Percentiles rank a stretch among this genome's conserved stretches.
Conservation (phyloP, 2,888 invertebrate genomes). For the Anthoptus insignis region DNA sequence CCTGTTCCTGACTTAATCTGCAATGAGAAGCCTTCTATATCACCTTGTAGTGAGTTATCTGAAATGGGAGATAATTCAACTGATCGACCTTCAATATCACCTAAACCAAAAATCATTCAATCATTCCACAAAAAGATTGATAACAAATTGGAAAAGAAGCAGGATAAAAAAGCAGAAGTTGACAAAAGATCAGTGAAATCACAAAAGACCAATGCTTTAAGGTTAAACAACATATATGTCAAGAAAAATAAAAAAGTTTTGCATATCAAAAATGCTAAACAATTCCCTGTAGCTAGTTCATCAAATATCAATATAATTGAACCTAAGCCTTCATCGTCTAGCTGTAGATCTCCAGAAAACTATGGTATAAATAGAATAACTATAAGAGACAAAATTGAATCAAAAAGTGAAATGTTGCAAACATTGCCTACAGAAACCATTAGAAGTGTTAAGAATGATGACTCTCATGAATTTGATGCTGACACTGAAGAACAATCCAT, state of each 20-base stretch:
- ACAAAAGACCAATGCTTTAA: slow-evolving; percentile 62
- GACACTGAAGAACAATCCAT: slow-evolving; percentile 75
- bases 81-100: slow-evolving; percentile 64
- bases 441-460: slow-evolving; percentile 54
- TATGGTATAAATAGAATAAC: slow-evolving; percentile 69
- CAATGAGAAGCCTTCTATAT: slow-evolving; percentile 83
- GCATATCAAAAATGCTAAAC: slow-evolving; percentile 76
- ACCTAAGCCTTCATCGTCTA: slow-evolving; percentile 66
- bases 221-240: slow-evolving; percentile 77
- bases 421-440: slow-evolving; percentile 71
- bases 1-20: slow-evolving; percentile 82
- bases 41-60: slow-evolving; percentile 81
- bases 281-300: slow-evolving; percentile 45
- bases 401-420: slow-evolving; percentile 58
- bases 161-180: slow-evolving; percentile 45
- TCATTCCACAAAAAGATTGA: slow-evolving; percentile 52
- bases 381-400: slow-evolving; percentile 54
- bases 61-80: slow-evolving; percentile 78
- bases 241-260: slow-evolving; percentile 80
- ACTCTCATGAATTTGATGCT: slow-evolving; percentile 68
- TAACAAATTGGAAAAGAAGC: slow-evolving; percentile 54
- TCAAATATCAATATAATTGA: slow-evolving; percentile 54
- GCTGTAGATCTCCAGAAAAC: slow-evolving; percentile 64
- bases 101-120: slow-evolving; percentile 60
- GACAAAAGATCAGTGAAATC: slow-evolving; percentile 54